Percentiles rank a stretch among this genome's conserved stretches.
These are phyloP conservation scores for Cranoglanis bouderius DNA, from an alignment of 2,113 vertebrate species.

Conservation along the genomic window DNA sequence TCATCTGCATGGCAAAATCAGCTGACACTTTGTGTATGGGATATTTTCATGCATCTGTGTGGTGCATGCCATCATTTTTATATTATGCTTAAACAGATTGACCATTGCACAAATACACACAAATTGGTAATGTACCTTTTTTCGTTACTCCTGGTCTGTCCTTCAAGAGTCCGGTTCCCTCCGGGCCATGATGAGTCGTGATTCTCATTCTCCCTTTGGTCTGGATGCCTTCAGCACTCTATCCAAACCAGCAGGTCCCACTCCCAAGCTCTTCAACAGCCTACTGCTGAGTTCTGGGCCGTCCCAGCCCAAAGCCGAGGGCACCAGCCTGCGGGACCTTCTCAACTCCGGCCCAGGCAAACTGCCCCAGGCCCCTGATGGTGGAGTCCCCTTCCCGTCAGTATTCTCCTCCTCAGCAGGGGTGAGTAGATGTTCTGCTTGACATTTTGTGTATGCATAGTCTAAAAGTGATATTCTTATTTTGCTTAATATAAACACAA, in stretches of 20 bases:
- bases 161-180: constrained; percentile 84
- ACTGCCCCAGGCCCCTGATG: constrained; percentile 87
- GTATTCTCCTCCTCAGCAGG: constrained; percentile 87
- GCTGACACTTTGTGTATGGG: background rate
- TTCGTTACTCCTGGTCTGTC: background rate
- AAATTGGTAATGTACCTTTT: background rate
- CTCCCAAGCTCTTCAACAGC: constrained; percentile 95
- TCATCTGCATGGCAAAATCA: background rate
- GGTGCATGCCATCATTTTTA: background rate
- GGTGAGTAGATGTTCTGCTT: constrained; percentile 69
- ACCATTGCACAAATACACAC: background rate
- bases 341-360: constrained; percentile 95
- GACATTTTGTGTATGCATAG: background rate
- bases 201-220: constrained; percentile 87
- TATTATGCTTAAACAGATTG: background rate
- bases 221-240: constrained; percentile 90
- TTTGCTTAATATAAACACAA: background rate
- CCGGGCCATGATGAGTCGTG: constrained; percentile 89
- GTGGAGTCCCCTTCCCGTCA: constrained; percentile 91
- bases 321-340: constrained; percentile 93
- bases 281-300: constrained; percentile 87
- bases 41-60: background rate
- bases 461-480: background rate
- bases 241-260: constrained; percentile 85
- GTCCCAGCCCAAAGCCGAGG: constrained; percentile 91